Base-by-base conservation (phyloP, 2,888 invertebrate genomes). In the Agelastica alni region DNA sequence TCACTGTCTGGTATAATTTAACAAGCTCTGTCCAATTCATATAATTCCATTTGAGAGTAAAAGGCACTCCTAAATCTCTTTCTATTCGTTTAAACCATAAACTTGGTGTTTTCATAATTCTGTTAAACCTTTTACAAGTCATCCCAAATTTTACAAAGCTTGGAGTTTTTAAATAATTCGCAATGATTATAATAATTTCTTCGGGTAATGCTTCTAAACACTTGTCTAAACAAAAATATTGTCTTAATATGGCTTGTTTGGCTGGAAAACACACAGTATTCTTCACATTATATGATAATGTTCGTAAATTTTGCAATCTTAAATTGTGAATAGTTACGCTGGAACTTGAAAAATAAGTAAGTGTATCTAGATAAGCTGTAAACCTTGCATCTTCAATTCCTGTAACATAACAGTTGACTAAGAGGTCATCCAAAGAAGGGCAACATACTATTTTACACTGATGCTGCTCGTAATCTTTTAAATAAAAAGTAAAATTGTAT, bases 201-300 rank as follows among this genome's bases (percentile, higher is more conserved):
- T 60, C 56, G 4, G 80, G 80, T 43, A 80, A 58, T 36, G 75
- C 69, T 36, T 68, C 63, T 5, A 80, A 60, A 63, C 74, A 71
- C 13, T 76, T 68, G 53, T 46, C 18, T 2, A 32, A 18, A 20
- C 17, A 17, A 4, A 30, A 20, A 30, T 56, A 9, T 9, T 43
- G 18, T 62, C 17, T 41, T 20, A 58, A 28, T 28, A 57, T 58
- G 7, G 58, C 56, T 46, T 59, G 59, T 64, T 73, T 76, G 1
- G 68, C 68, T 2, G 71, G 70, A 61, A 66, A 69, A 6, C 70
- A 64, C 36, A 77, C 69, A 6, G 56, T 20, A 32, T 68, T 62
- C 64, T 77, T 77, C 48, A 77, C 70, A 20, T 51, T 58, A 10
- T 56, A 57, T 1, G 75, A 74, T 18, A 77, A 60, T 28, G 61